Evolutionary conservation across 2,888 invertebrate species (phyloP), one percentile per base, ranked within the genome.

Genomic region (Andrena hattorfiana): DNA sequence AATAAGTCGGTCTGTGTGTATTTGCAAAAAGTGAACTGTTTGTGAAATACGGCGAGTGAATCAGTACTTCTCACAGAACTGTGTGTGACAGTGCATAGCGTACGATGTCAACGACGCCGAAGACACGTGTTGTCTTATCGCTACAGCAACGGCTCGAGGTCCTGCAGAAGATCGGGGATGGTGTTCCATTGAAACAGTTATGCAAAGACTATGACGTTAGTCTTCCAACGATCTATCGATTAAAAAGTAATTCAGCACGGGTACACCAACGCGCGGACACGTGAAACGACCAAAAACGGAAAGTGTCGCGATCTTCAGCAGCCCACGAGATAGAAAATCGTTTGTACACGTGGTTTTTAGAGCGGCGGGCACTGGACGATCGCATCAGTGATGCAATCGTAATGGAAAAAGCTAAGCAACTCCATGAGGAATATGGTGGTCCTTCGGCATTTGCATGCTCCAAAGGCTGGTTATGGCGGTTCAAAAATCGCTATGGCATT

Each of bases 111-210:
- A 49, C 49, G 16, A 49, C n/a, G 1, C 49, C 5, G 49, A 49
- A 49, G n/a, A n/a, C 7, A 49, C n/a, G 49, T 10, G 49, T 67
- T 30, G 66, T 51, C 30, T 28, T 51, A 28, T 67, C 56, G 56
- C 26, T 69, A 32, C 56, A 56, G 10, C 69, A 69, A 32, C 56
- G 69, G 20, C 30, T 35, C 26, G 56, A 69, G 23, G 23, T 69
- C 26, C 23, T 69, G 26, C 56, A 26, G 26, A 69, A 56, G n/a
- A 35, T 56, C 23, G 56, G 42, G 35, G 26, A 69, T n/a, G 56
- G 54, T 20, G 54, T 35, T 2, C n/a, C 56, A 35, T n/a, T 35
- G 20, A 35, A 30, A 0, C 69, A 56, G 28, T n/a, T 69, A 10
- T 35, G 26, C 10, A 42, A 26, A 5, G 35, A 69, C 0, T 56